Evolutionary conservation across 2,797 vertebrate genomes (phyloP), one percentile per base, ranked within the genome.

Genomic region (Tinamus major): DNA sequence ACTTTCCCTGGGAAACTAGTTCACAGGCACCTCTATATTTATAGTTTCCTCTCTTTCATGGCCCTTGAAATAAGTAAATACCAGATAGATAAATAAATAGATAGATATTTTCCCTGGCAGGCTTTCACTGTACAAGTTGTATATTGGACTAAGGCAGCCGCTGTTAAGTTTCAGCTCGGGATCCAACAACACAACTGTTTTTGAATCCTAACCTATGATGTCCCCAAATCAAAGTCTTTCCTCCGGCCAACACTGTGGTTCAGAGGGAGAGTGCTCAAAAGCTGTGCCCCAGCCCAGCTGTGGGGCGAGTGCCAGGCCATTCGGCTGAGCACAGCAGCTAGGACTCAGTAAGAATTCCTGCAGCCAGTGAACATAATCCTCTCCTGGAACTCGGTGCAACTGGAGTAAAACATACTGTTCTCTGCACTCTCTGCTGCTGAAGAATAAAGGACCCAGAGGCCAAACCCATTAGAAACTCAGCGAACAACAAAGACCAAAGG

Each of bases 111-210:
- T 83, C 21, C 61, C 85, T 78, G 62, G 10, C 61, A 41, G 49
- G 20, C 13, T 93, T 95, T 91, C 41, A 59, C 37, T 92, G 81
- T 67, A 44, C 63, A 92, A 92, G 56, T 21, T 26, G n/a, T 80
- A 41, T 72, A 61, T 5, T 74, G n/a, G 27, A 56, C 67, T 79
- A 61, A 88, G 67, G 48, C 61, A 90, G 41, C 20, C 0, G 2
- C 78, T 85, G 39, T 85, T 86, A 48, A 74, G 64, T 82, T 93
- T 94, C 33, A 68, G 61, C 63, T 85, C 64, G 21, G 58, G 79
- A 92, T 86, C 90, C 48, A 85, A 17, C 46, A 49, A 31, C 37
- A 69, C 37, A 77, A 6, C 2, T 63, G 31, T 18, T 11, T 77
- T 23, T 82, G 77, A 90, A 78, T 5, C 7, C 16, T 39, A 48